phyloP scores from a whole-genome alignment of 2,113 vertebrate species.

The chimpanzee (Pan troglodytes) region NHGRI_mPanTro3-v2.1_pri NC_072411.2:133777501-133778000 shows the following conservation, averaged over 20 bases:
- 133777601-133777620: neutral
- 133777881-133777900: neutral
- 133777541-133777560: neutral
- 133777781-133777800: neutral
- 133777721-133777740: neutral
- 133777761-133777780: neutral
- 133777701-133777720: neutral
- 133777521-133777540: neutral
- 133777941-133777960: neutral
- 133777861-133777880: neutral
- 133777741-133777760: neutral
- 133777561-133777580: neutral
- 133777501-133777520: neutral
- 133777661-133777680: neutral
- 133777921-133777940: neutral
- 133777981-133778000: neutral
- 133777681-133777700: neutral
- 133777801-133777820: neutral
- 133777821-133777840: neutral
- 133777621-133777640: neutral
- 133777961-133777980: neutral
- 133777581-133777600: neutral
- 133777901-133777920: neutral
- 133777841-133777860: neutral
- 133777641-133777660: neutral